Conservation (phyloP, 2,113 vertebrate genomes). For the Hydrolagus affinis region DNA sequence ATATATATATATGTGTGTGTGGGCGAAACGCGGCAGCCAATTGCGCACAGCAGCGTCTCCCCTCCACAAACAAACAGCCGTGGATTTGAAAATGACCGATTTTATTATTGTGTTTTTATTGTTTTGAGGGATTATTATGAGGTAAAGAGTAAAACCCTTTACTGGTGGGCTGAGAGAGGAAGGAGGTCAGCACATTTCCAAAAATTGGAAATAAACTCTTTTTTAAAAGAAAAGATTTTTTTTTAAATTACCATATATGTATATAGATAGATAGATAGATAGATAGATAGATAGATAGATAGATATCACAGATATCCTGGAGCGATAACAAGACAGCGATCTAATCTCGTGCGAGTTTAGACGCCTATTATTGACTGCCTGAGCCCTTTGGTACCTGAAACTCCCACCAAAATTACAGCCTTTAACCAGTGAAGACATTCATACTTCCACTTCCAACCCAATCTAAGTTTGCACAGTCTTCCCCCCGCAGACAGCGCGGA, state of each 20-base stretch:
- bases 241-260: neutral
- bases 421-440: neutral
- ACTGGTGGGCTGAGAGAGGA: no score
- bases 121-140: no score
- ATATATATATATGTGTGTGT: no score
- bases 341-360: neutral
- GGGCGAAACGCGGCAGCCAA: no score
- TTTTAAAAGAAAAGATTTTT: no score
- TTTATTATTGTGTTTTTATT: no score
- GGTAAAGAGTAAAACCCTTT: no score
- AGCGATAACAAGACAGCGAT: neutral
- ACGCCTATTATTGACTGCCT: neutral
- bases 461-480: neutral
- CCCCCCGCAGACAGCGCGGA: neutral
- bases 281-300: neutral
- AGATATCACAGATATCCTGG: neutral
- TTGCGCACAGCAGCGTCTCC: no score
- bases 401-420: neutral
- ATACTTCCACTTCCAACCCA: neutral
- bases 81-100: no score
- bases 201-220: no score
- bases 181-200: no score
- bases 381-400: neutral
- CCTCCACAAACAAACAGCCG: no score
- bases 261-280: neutral